These are phyloP conservation scores for Glomeris maerens DNA, from an alignment of 1,140 invertebrate species.

Conservation along the genomic window DNA sequence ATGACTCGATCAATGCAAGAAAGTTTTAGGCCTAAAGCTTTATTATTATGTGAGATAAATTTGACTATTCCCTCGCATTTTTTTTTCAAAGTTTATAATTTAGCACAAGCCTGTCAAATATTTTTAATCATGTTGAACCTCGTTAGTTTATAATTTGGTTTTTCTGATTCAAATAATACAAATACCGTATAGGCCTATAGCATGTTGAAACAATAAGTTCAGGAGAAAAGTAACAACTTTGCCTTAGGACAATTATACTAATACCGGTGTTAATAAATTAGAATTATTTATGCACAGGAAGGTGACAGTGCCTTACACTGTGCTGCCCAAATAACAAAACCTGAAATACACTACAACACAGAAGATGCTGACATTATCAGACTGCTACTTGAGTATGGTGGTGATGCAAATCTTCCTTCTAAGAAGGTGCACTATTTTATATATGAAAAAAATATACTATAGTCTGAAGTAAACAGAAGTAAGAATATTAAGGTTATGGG, in stretches of 20 bases:
- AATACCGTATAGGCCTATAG: no score
- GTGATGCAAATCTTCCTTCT: constrained; percentile 70
- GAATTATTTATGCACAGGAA: constrained; percentile 40
- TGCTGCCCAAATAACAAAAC: constrained; percentile 45
- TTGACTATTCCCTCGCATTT: no score
- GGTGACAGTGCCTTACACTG: constrained; percentile 88
- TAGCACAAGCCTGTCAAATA: neutral
- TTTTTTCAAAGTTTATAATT: no score
- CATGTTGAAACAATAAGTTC: no score
- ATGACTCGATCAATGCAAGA: no score
- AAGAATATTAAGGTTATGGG: neutral
- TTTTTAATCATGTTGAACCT: constrained; percentile 2
- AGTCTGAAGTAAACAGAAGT: constrained; percentile 6
- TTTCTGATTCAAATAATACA: no score
- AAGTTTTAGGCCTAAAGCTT: no score
- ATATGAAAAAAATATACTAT: no score
- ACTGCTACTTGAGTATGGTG: constrained; percentile 72
- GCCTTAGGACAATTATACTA: constrained; percentile 9
- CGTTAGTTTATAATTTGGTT: neutral
- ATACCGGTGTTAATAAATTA: constrained; percentile 14
- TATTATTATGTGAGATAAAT: no score
- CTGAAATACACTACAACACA: constrained; percentile 47
- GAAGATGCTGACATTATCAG: constrained; percentile 83
- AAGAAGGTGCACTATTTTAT: no score
- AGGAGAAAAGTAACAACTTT: constrained; percentile 11